These are phyloP conservation scores for Pteromalus puparum DNA, from an alignment of 1,140 invertebrate genomes.

Conservation along the genomic window DNA sequence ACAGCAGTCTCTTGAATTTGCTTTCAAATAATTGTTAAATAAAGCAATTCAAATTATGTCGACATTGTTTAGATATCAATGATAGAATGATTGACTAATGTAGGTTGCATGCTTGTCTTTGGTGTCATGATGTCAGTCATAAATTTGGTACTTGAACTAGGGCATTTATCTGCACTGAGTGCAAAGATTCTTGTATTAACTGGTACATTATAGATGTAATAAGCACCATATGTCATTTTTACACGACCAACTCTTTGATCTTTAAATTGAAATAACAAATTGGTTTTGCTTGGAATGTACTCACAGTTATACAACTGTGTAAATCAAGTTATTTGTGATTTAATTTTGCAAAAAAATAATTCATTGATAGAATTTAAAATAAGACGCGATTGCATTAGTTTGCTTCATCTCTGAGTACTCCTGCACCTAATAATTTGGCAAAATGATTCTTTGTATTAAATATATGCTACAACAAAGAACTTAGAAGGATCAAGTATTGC, in stretches of 20 bases:
- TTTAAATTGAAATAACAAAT: background rate
- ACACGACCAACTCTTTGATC: background rate
- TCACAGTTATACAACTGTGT: background rate
- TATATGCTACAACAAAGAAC: background rate
- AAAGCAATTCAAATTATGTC: background rate
- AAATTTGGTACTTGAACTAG: constrained; percentile 19
- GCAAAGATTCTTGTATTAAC: background rate
- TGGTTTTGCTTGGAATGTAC: background rate
- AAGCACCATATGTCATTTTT: background rate
- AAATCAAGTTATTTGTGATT: background rate
- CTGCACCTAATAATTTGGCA: background rate
- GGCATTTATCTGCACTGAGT: background rate
- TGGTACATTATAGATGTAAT: background rate
- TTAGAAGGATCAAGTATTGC: background rate
- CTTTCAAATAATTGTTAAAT: background rate
- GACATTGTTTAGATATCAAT: background rate
- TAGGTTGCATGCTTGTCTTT: constrained; percentile 5
- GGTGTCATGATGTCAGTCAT: constrained; percentile 12
- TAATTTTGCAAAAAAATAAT: background rate
- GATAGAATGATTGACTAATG: constrained; percentile 13
- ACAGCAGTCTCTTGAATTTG: too few species aligned
- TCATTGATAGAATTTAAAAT: background rate
- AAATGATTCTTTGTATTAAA: background rate
- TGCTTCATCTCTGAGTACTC: background rate
- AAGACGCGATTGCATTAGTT: constrained; percentile 17